Evolutionary conservation across 1,140 invertebrate genomes (phyloP).

Genomic region (Protaetia brevitarsis): DNA sequence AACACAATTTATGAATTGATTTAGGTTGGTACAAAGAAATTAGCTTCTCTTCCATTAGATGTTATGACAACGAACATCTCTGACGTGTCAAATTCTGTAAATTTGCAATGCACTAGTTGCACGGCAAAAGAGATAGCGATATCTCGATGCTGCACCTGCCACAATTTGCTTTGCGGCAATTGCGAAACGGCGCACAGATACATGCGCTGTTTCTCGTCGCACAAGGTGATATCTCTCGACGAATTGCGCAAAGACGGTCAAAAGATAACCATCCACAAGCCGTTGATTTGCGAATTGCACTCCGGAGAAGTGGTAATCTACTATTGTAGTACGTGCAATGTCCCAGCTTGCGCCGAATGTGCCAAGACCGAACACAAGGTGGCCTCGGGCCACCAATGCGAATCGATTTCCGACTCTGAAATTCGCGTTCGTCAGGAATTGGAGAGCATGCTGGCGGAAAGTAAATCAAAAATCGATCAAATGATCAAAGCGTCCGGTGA

Average conservation of each 20-base stretch:
- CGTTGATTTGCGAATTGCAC: conserved; percentile 75
- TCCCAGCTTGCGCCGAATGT: conserved; percentile 80
- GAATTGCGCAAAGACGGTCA: conserved; percentile 77
- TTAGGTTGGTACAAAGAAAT: conserved; percentile 66
- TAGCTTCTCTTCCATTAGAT: conserved; percentile 72
- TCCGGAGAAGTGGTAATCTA: conserved; percentile 74
- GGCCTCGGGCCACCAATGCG: conserved; percentile 71
- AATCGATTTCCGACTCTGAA: conserved; percentile 72
- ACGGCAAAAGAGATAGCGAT: conserved; percentile 87
- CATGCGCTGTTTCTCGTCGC: conserved; percentile 93
- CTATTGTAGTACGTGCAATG: conserved; percentile 79
- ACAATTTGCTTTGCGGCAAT: conserved; percentile 87
- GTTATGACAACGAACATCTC: conserved; percentile 81
- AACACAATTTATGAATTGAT: too few relatives aligned
- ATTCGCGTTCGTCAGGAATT: conserved; percentile 71
- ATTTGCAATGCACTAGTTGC: conserved; percentile 81
- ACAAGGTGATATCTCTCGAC: conserved; percentile 83
- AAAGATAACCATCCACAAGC: conserved; percentile 73
- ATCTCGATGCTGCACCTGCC: conserved; percentile 88
- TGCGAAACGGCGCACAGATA: conserved; percentile 92
- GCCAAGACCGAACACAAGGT: conserved; percentile 73
- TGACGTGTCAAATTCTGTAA: conserved; percentile 75
- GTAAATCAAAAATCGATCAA: conserved; percentile 66
- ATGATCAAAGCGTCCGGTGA: conserved; percentile 71
- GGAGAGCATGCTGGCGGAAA: conserved; percentile 66